Percentiles rank a stretch among this genome's conserved stretches.
Evolutionary conservation across 1,140 invertebrate species (phyloP).

Genomic region (Neodiprion pinetum): DNA sequence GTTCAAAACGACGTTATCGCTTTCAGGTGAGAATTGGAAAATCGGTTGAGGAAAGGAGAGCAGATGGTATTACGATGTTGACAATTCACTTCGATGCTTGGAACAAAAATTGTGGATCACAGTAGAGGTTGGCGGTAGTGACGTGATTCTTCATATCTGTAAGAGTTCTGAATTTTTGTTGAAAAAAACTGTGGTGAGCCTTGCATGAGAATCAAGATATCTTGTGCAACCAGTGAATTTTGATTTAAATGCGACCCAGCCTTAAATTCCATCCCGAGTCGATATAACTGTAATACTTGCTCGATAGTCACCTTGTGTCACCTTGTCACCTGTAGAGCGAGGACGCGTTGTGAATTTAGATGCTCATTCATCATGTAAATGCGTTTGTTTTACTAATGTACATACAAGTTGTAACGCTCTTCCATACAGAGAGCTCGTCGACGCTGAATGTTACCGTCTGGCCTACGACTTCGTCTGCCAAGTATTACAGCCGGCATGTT

Average conservation of each 20-base stretch:
- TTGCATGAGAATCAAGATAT: too few species aligned
- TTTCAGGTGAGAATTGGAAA: constrained; percentile 63
- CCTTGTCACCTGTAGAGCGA: not conserved
- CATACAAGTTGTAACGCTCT: too few species aligned
- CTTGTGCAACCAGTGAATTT: too few species aligned
- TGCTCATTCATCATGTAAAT: too few species aligned
- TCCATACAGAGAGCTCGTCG: constrained; percentile 75
- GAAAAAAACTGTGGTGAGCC: too few species aligned
- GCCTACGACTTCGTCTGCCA: constrained; percentile 88
- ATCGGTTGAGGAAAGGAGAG: not conserved
- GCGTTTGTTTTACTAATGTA: too few species aligned
- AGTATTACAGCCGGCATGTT: constrained; percentile 81
- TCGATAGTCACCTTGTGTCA: constrained; percentile 15
- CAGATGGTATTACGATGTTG: not conserved
- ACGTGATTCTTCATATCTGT: too few species aligned
- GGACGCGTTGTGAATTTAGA: not conserved
- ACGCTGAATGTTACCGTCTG: constrained; percentile 85
- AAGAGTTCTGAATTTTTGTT: too few species aligned
- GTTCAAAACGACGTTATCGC: constrained; percentile 80
- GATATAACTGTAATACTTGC: not conserved
- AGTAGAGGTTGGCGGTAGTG: too few species aligned
- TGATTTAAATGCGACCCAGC: not conserved
- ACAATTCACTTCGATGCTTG: too few species aligned
- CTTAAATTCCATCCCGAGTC: not conserved
- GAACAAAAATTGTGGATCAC: too few species aligned